phyloP scores from a whole-genome alignment of 2,797 vertebrate genomes.

The Bufotes viridis region DNA sequence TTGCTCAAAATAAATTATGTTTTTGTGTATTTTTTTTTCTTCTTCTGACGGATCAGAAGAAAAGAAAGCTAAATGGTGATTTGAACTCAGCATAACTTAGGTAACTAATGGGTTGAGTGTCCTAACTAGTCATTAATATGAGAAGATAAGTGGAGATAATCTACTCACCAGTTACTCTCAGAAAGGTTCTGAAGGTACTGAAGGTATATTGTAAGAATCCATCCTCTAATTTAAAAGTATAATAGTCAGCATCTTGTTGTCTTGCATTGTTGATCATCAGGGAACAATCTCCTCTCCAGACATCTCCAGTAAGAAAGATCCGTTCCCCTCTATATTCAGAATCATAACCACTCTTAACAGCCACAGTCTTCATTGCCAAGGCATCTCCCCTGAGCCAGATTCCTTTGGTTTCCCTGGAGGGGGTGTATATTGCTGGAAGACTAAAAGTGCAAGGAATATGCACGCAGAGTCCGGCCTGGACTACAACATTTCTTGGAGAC shows the following conservation, averaged over 20 bases:
- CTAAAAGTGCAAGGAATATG: slow-evolving; percentile 31
- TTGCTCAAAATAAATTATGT: too few relatives aligned
- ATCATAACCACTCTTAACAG: neutral
- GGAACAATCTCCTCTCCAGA: slow-evolving; percentile 3
- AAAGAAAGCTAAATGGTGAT: too few relatives aligned
- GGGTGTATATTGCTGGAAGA: neutral
- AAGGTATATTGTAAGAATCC: neutral
- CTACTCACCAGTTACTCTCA: neutral
- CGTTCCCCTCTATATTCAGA: neutral
- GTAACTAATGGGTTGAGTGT: neutral
- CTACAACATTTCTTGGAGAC: neutral
- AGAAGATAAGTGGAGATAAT: neutral
- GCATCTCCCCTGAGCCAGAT: neutral
- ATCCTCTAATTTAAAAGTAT: slow-evolving; percentile 8
- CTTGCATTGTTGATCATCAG: slow-evolving; percentile 26
- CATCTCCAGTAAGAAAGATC: slow-evolving; percentile 14
- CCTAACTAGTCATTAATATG: too few relatives aligned
- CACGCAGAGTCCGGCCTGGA: slow-evolving; percentile 27
- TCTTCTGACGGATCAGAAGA: too few relatives aligned
- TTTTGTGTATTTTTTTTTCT: too few relatives aligned
- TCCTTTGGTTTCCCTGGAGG: neutral
- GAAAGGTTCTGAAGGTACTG: neutral
- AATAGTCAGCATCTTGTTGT: neutral
- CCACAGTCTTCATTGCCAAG: neutral
- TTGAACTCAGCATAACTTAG: too few relatives aligned